A percentile compares a stretch with the other conserved stretches of the same genome.
Evolutionary conservation across 2,797 vertebrate genomes (phyloP).

Genomic region (Coccyzus lansbergi): DNA sequence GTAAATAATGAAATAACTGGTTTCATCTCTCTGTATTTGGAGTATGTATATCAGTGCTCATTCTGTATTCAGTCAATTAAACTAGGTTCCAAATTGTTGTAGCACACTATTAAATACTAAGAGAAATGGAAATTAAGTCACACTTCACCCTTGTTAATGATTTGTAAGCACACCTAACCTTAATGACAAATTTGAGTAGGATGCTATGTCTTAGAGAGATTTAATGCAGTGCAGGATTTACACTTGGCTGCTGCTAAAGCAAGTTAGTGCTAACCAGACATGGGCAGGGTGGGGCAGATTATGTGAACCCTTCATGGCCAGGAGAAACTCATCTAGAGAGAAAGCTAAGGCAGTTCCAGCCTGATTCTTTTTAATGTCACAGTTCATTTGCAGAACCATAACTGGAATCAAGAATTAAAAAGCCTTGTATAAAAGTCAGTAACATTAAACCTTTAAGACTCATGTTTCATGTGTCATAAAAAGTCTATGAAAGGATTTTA

Average conservation of each 20-base stretch:
- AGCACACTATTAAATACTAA: slow-evolving; percentile 61
- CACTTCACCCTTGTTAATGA: slow-evolving; percentile 64
- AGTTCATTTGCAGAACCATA: slow-evolving; percentile 87
- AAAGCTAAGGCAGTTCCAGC: slow-evolving; percentile 78
- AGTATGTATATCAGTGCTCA: not conserved
- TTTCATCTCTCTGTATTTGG: not conserved
- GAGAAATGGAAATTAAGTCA: slow-evolving; percentile 65
- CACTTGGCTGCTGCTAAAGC: slow-evolving; percentile 41
- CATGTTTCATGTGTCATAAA: slow-evolving; percentile 88
- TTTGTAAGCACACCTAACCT: slow-evolving; percentile 62
- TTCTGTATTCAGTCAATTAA: slow-evolving; percentile 55
- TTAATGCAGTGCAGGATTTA: slow-evolving; percentile 64
- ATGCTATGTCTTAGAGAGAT: slow-evolving; percentile 56
- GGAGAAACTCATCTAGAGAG: slow-evolving; percentile 76
- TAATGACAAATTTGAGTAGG: slow-evolving; percentile 66
- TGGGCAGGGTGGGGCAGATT: slow-evolving; percentile 67
- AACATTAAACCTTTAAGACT: slow-evolving; percentile 89
- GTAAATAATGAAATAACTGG: not conserved
- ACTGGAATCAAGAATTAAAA: slow-evolving; percentile 88
- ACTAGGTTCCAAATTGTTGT: slow-evolving; percentile 19
- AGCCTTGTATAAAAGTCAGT: slow-evolving; percentile 87
- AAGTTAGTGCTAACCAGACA: slow-evolving; percentile 62
- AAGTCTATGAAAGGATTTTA: slow-evolving; percentile 87
- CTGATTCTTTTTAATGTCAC: slow-evolving; percentile 87
- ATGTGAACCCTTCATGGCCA: slow-evolving; percentile 71